phyloP scores from a whole-genome alignment of 2,113 vertebrate species.

The Baryphthengus martii region DNA sequence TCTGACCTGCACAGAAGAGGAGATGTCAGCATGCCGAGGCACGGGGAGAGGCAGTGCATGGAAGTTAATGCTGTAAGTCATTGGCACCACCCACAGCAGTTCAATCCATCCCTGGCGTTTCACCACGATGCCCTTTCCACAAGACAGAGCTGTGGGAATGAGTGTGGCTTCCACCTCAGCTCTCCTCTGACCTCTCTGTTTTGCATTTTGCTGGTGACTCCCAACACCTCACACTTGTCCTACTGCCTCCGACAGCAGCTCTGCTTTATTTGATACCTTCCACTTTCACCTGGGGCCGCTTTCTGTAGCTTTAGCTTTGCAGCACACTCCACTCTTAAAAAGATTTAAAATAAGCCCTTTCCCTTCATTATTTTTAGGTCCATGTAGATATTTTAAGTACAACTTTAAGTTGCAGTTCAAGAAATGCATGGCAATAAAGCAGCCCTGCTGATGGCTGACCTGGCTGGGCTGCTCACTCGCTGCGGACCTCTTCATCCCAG shows the following conservation, averaged over 20 bases:
- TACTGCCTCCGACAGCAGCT: not conserved
- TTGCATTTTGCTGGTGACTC: not conserved
- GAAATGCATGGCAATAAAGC: not conserved
- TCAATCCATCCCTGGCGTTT: not conserved
- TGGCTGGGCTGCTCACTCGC: not conserved
- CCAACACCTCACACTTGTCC: not conserved
- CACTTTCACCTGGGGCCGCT: not conserved
- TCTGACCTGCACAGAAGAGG: not conserved
- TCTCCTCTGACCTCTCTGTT: not conserved
- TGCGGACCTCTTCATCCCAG: not conserved
- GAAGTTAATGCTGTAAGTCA: not conserved
- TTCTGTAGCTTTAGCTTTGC: not conserved
- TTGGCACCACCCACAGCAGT: not conserved
- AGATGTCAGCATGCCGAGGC: not conserved
- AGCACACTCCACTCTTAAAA: not conserved
- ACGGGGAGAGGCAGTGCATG: not conserved
- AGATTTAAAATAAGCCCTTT: not conserved
- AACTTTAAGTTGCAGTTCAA: not conserved
- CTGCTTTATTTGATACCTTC: not conserved
- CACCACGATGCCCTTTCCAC: not conserved
- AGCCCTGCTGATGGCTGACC: not conserved
- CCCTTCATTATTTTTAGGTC: not conserved
- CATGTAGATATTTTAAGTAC: not conserved
- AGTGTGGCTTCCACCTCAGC: accelerated
- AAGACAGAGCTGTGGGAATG: not conserved